A percentile compares a stretch with the other conserved stretches of the same genome.
Conservation (phyloP, 2,888 invertebrate species). For the Caradrina kadenii region DNA sequence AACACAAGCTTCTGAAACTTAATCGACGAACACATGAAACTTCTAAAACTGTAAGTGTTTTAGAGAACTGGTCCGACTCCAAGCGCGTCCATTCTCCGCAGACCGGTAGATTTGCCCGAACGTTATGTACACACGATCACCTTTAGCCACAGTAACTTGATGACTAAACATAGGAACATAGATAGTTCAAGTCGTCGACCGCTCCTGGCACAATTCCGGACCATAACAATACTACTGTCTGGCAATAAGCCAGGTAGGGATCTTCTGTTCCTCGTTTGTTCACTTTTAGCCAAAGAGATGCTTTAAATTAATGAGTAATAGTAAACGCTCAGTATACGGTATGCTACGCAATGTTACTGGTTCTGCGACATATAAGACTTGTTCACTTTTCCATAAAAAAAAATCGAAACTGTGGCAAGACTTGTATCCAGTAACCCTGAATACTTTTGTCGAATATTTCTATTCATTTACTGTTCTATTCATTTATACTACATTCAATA, state of each 20-base stretch:
- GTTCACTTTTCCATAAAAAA: no score
- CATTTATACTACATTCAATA: no score
- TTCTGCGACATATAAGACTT: no score
- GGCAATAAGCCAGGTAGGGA: conserved; percentile 56
- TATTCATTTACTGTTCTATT: no score
- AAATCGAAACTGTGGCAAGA: no score
- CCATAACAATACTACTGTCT: conserved; percentile 55
- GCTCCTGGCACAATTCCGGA: conserved; percentile 61
- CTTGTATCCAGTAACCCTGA: no score
- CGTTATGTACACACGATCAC: background rate
- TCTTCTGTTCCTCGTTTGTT: conserved; percentile 44
- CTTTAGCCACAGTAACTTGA: conserved; percentile 13
- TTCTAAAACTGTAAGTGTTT: no score
- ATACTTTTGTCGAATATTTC: no score
- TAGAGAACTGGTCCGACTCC: no score
- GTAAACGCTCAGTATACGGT: background rate
- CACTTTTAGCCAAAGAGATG: conserved; percentile 28
- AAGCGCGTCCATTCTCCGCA: background rate
- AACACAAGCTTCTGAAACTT: no score
- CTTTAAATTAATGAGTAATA: conserved; percentile 1
- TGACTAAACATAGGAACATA: conserved; percentile 23
- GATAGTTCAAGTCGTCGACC: conserved; percentile 55
- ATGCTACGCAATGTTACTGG: background rate
- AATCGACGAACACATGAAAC: no score
- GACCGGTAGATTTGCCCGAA: conserved; percentile 3